Percentiles rank a stretch among this genome's conserved stretches.
Evolutionary conservation across 2,797 vertebrate genomes (phyloP).

Genomic region (Chelon labrosus): DNA sequence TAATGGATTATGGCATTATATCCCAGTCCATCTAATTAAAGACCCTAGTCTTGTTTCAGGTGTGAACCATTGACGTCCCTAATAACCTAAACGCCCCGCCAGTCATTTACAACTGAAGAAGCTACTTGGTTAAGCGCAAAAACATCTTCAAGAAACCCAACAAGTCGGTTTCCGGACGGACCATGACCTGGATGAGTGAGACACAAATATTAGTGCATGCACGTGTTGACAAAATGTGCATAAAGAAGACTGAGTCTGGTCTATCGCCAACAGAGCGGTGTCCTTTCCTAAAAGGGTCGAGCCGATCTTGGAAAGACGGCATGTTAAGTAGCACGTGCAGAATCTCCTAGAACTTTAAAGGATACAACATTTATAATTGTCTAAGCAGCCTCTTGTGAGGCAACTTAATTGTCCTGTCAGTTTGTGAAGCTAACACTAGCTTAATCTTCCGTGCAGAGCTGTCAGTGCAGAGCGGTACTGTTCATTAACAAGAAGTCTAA

Average conservation of each 20-base stretch:
- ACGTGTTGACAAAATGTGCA: too few species aligned
- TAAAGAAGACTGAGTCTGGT: not conserved
- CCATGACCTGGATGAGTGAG: too few species aligned
- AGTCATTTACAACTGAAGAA: too few species aligned
- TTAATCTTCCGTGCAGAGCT: constrained; percentile 5
- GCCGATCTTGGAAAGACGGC: constrained; percentile 1
- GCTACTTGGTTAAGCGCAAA: too few species aligned
- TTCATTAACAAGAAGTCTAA: not conserved
- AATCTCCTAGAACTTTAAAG: not conserved
- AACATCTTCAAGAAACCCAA: too few species aligned
- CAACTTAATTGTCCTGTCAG: constrained; percentile 4
- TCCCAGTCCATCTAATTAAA: too few species aligned
- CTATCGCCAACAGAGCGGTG: not conserved
- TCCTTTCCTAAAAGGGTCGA: not conserved
- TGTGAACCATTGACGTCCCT: too few species aligned
- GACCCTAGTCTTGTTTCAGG: too few species aligned
- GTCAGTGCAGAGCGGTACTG: not conserved
- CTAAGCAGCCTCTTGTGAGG: not conserved
- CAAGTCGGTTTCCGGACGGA: too few species aligned
- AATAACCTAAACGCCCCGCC: too few species aligned
- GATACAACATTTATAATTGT: constrained; percentile 5
- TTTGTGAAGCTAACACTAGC: not conserved
- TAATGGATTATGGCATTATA: too few species aligned
- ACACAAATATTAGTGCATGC: too few species aligned
- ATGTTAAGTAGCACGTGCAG: not conserved